Evolutionary conservation across 2,797 vertebrate species (phyloP), one percentile per base, ranked within the genome.

Genomic region (Meda fulgida): DNA sequence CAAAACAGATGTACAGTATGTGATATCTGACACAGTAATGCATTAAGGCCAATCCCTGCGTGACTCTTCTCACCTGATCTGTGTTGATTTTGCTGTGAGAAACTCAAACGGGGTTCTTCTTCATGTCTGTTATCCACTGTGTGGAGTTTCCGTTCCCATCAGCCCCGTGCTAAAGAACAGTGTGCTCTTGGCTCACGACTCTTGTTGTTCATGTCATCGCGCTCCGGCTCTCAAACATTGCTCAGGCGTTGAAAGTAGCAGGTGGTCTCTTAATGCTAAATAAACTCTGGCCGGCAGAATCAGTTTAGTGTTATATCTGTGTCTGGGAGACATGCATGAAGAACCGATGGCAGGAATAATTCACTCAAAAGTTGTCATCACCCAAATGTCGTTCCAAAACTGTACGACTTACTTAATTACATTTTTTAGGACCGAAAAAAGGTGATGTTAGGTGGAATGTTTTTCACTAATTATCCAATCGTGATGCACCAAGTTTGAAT

Each of bases 11-110:
- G 18, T 23, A n/a, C 8, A 58, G 55, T 58, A 11, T 11, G 55
- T 10, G 4, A 58, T 58, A 11, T 58, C 55, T 34, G 34, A 46
- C n/a, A 10, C 43, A 16, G 55, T 11, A 10, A n/a, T 2, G 67
- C n/a, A 29, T 87, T 3, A 69, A 55, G 23, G 4, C 16, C 69
- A 79, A 73, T 80, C 38, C 29, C 58, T n/a, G 34, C 36, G 31
- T 82, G 83, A 79, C 36, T 88, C 76, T 71, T 69, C 69, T 70
- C 72, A 58, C 38, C 84, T 60, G 71, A 43, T 40, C 53, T 80
- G 55, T 38, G 69, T 31, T 34, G 19, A 38, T 83, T 40, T 13
- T 53, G 0, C 38, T 1, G 51, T 31, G 55, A 82, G 76, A 48
- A 80, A 82, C 81, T 80, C 78, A 80, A 80, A 67, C 58, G 10